phyloP scores from a whole-genome alignment of 2,888 invertebrate genomes.

The Latrodectus elegans region DNA sequence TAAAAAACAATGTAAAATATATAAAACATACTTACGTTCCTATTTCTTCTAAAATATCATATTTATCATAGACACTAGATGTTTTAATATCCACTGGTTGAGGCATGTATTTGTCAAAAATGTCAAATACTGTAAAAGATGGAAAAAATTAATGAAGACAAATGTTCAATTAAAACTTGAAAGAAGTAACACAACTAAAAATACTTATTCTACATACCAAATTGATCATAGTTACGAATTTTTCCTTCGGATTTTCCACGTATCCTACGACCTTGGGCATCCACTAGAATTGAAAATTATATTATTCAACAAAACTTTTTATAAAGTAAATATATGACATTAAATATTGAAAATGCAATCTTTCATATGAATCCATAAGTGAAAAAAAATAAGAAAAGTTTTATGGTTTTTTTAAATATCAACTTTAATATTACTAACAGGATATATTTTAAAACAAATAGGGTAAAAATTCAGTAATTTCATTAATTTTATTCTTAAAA shows the following conservation, averaged over 20 bases:
- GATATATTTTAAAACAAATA: too few species aligned
- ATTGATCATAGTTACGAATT: conserved; percentile 94
- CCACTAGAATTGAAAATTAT: conserved; percentile 71
- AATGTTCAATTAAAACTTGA: background rate
- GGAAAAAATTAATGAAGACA: background rate
- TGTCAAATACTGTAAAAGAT: conserved; percentile 72
- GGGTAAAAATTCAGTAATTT: too few species aligned
- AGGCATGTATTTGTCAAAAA: conserved; percentile 67
- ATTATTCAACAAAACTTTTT: too few species aligned
- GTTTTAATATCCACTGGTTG: conserved; percentile 94
- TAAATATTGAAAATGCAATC: too few species aligned
- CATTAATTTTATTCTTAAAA: too few species aligned
- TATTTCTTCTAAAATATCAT: conserved; percentile 99
- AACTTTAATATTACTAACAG: too few species aligned
- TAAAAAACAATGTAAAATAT: background rate
- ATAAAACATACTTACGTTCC: conserved; percentile 78
- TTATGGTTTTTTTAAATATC: too few species aligned
- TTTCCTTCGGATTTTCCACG: conserved; percentile 88
- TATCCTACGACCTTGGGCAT: conserved; percentile 81
- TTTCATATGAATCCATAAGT: too few species aligned
- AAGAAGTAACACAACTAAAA: background rate
- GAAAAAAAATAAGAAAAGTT: too few species aligned
- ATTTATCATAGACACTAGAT: conserved; percentile 96
- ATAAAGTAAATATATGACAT: too few species aligned
- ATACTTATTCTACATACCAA: conserved; percentile 74